A percentile compares a stretch with the other conserved stretches of the same genome.
Conservation (phyloP, 2,113 vertebrate species). For the Poicephalus gulielmi region DNA sequence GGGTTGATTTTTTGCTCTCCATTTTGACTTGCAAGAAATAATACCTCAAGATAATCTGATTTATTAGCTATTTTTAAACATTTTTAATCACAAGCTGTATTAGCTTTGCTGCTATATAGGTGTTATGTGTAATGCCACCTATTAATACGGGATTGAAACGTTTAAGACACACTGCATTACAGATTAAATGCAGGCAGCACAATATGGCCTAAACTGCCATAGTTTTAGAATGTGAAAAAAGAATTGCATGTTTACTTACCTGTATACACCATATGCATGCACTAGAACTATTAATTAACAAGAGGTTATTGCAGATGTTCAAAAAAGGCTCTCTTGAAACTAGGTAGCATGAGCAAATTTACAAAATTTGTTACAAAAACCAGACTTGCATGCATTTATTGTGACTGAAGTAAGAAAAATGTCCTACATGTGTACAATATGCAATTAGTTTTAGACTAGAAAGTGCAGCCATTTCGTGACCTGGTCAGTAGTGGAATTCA, state of each 20-base stretch:
- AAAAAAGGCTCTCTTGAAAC: conserved; percentile 80
- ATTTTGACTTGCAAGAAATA: conserved; percentile 93
- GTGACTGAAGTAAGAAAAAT: conserved; percentile 88
- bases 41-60: conserved; percentile 98
- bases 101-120: conserved; percentile 99
- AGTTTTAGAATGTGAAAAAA: conserved; percentile 90
- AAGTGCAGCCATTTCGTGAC: conserved; percentile 87
- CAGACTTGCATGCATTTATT: conserved; percentile 94
- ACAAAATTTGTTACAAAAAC: conserved; percentile 83
- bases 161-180: conserved; percentile 85
- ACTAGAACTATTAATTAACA: conserved; percentile 83
- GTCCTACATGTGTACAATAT: conserved; percentile 91
- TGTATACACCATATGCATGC: conserved; percentile 92
- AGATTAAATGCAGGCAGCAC: conserved; percentile 89
- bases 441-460: conserved; percentile 93
- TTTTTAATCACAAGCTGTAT: conserved; percentile 96
- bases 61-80: conserved; percentile 93
- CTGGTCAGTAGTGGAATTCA: conserved; percentile 86
- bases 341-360: conserved; percentile 91
- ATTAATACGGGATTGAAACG: conserved; percentile 88
- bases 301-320: conserved; percentile 80
- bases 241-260: conserved; percentile 91
- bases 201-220: conserved; percentile 86
- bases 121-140: conserved; percentile 94
- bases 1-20: conserved; percentile 89